Evolutionary conservation across 2,797 vertebrate genomes (phyloP).

Genomic region (Austrolebias charrua): DNA sequence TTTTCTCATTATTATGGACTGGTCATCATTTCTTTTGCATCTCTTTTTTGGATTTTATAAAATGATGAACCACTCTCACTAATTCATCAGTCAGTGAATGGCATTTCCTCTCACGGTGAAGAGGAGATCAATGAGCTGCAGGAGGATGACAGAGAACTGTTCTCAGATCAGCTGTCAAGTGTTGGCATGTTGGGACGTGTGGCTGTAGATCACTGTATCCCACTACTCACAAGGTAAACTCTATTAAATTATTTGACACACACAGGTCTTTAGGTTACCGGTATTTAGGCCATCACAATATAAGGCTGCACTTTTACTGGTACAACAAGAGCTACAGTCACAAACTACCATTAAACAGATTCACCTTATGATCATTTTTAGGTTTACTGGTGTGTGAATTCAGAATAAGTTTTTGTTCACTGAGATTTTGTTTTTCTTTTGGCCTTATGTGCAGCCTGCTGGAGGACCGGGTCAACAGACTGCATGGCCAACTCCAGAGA

Average conservation of each 20-base stretch:
- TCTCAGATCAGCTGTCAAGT: slow-evolving; percentile 96
- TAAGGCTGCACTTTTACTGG: too few species aligned
- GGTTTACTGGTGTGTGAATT: too few species aligned
- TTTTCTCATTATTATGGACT: background rate
- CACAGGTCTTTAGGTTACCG: background rate
- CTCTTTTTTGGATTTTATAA: background rate
- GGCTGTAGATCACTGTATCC: slow-evolving; percentile 95
- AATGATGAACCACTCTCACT: slow-evolving; percentile 19
- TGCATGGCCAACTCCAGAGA: slow-evolving; percentile 95
- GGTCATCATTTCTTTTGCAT: background rate
- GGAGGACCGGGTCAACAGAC: slow-evolving; percentile 94
- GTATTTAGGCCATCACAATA: too few species aligned
- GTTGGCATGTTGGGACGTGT: slow-evolving; percentile 97
- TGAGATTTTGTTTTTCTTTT: background rate
- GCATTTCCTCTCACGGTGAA: slow-evolving; percentile 92
- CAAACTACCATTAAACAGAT: too few species aligned
- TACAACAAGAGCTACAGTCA: too few species aligned
- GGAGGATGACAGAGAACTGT: slow-evolving; percentile 96
- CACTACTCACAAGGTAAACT: slow-evolving; percentile 90
- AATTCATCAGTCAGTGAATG: slow-evolving; percentile 89
- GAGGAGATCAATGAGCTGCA: slow-evolving; percentile 99
- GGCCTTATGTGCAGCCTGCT: slow-evolving; percentile 81
- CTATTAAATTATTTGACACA: background rate
- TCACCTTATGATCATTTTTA: too few species aligned
- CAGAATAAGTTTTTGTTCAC: background rate